A percentile compares a stretch with the other conserved stretches of the same genome.
Conservation (phyloP, 2,113 vertebrate species). For the Lichenostomus cassidix region DNA sequence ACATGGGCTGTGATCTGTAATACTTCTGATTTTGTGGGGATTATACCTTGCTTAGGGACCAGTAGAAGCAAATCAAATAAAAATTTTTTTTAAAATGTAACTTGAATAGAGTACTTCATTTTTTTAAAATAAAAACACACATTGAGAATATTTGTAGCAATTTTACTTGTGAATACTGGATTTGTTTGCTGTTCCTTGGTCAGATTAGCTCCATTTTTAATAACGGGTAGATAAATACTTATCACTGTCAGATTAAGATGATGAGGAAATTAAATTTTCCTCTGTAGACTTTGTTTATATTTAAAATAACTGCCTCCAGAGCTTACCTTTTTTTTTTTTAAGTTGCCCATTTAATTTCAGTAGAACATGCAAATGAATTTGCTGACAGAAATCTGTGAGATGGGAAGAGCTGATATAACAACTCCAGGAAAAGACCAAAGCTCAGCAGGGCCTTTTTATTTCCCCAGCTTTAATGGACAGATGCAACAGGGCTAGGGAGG, state of each 20-base stretch:
- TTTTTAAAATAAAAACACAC: not conserved
- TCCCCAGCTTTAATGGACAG: not conserved
- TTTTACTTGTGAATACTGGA: not conserved
- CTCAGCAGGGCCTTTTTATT: not conserved
- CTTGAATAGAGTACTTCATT: not conserved
- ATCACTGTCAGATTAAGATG: not conserved
- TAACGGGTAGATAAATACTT: constrained; percentile 12
- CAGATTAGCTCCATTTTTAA: constrained; percentile 12
- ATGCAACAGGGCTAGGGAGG: not conserved
- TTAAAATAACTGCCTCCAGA: not conserved
- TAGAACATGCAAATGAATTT: not conserved
- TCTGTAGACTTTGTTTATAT: not conserved
- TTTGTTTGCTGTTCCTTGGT: not conserved
- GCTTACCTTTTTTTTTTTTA: not conserved
- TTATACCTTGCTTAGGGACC: not conserved
- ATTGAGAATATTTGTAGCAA: not conserved
- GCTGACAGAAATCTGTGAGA: not conserved
- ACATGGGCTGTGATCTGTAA: not conserved
- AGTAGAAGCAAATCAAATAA: not conserved
- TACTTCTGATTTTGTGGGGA: not conserved
- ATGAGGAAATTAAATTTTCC: constrained; percentile 34
- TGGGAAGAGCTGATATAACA: not conserved
- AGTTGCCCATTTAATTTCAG: not conserved
- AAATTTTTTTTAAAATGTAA: not conserved
- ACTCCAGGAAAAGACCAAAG: fast-evolving